Percentiles rank a stretch among this genome's conserved stretches.
phyloP scores from a whole-genome alignment of 2,888 invertebrate species.

The Yponomeuta sedellus region DNA sequence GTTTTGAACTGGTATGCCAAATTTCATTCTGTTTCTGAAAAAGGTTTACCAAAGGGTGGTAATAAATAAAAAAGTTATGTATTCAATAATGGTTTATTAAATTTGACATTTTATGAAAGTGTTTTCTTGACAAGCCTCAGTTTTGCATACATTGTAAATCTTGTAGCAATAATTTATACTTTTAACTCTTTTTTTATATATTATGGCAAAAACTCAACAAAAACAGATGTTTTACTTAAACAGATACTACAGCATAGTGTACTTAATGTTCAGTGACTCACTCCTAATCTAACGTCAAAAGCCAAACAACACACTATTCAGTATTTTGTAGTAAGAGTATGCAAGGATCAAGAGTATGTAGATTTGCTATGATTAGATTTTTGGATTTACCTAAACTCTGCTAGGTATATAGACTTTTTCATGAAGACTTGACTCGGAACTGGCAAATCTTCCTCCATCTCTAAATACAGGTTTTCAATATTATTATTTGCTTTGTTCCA shows the following conservation, averaged over 20 bases:
- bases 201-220: constrained; percentile 72
- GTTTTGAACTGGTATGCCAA: not conserved
- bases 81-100: constrained; percentile 69
- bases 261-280: constrained; percentile 52
- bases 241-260: constrained; percentile 48
- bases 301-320: constrained; percentile 61
- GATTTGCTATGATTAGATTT: constrained; percentile 3
- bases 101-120: constrained; percentile 73
- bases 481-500: constrained; percentile 20
- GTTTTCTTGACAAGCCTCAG: constrained; percentile 72
- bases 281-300: constrained; percentile 72
- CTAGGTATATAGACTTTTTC: not conserved
- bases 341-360: constrained; percentile 32
- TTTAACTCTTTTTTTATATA: constrained; percentile 64
- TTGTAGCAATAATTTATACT: constrained; percentile 65
- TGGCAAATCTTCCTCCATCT: not conserved
- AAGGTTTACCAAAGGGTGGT: not conserved
- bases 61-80: constrained; percentile 15
- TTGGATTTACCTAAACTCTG: not conserved
- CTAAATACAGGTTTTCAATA: constrained; percentile 7
- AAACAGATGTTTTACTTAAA: constrained; percentile 52
- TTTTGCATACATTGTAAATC: constrained; percentile 66
- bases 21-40: not conserved
- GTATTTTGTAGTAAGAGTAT: constrained; percentile 31
- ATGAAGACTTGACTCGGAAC: not conserved